Evolutionary conservation across 2,113 vertebrate species (phyloP), one percentile per base, ranked within the genome.

Genomic region (Thalassarche chlororhynchos): DNA sequence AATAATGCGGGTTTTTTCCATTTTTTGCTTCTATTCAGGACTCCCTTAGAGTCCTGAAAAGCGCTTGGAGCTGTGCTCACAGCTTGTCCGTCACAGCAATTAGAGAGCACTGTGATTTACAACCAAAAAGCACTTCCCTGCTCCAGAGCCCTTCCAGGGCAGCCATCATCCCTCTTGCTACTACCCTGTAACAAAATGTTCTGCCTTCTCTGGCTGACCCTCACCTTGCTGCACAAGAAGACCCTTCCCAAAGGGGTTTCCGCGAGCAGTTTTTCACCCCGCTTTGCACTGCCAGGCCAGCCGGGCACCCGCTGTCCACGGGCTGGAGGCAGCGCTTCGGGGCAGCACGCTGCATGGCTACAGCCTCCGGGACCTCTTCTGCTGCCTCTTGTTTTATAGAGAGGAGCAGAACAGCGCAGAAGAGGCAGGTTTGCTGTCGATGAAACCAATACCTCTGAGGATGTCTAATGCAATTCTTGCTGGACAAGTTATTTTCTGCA

Each of bases 101-200:
- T 5, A 40, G 17, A 70, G 16, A 52, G 32, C 47, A 26, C 42
- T 2, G 2, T 1, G 18, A 46, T 14, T 61, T 32, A 55, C 13
- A 64, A 16, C 19, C 40, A 32, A 19, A 51, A 69, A 29, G 11
- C n/a, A 61, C 10, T 3, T 12, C 55, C 91, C 32, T 19, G 51
- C 58, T 49, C n/a, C 74, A 51, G n/a, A 64, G 74, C 32, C 24
- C n/a, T 34, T 55, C 31, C 17, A 9, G 31, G 28, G 14, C 58
- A 78, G 51, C 36, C 36, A 23, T 2, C 3, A 1, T 2, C 64
- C 42, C n/a, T 34, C 34, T 19, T 4, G 17, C 26, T 70, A 14
- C 38, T 2, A 9, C 21, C 20, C 61, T 1, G 1, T 11, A 32
- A 70, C 1, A 1, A 26, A 23, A 44, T 1, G 4, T 2, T 32